Evolutionary conservation across 2,113 vertebrate genomes (phyloP).

Genomic region (Turdus rufiventris): DNA sequence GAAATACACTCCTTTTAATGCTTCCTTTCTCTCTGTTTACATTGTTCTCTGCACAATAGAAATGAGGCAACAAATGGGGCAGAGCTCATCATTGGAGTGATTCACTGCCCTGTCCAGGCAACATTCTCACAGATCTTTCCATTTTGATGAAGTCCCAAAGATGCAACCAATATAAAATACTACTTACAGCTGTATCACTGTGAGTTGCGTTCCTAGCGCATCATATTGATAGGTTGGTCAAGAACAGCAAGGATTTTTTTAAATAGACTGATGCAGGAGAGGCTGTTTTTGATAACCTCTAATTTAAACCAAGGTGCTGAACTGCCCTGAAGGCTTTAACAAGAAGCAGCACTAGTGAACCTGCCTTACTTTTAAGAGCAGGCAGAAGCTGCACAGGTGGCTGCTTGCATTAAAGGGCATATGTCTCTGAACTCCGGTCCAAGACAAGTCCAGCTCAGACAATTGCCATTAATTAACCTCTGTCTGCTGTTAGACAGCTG

Average conservation of each 20-base stretch:
- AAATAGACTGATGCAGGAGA: not conserved
- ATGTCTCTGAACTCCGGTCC: not conserved
- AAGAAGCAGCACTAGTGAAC: not conserved
- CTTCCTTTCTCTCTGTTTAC: not conserved
- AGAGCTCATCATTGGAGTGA: not conserved
- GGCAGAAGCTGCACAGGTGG: not conserved
- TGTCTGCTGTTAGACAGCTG: not conserved
- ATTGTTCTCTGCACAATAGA: not conserved
- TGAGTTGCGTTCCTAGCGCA: not conserved
- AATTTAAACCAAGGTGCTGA: not conserved
- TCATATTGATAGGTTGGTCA: not conserved
- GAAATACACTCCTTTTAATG: not conserved
- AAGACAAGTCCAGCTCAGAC: not conserved
- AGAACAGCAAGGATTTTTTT: not conserved
- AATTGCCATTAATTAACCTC: conserved; percentile 4
- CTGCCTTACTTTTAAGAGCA: not conserved
- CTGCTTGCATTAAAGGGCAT: not conserved
- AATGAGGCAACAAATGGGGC: not conserved
- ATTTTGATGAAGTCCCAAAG: not conserved
- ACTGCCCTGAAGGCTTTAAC: not conserved
- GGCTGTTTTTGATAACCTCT: not conserved
- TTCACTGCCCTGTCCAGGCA: not conserved
- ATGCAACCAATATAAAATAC: not conserved
- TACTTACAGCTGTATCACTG: not conserved
- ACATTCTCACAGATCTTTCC: not conserved